A percentile compares a stretch with the other conserved stretches of the same genome.
Conservation (phyloP, 2,113 vertebrate species). For the Poeciliopsis occidentalis region DNA sequence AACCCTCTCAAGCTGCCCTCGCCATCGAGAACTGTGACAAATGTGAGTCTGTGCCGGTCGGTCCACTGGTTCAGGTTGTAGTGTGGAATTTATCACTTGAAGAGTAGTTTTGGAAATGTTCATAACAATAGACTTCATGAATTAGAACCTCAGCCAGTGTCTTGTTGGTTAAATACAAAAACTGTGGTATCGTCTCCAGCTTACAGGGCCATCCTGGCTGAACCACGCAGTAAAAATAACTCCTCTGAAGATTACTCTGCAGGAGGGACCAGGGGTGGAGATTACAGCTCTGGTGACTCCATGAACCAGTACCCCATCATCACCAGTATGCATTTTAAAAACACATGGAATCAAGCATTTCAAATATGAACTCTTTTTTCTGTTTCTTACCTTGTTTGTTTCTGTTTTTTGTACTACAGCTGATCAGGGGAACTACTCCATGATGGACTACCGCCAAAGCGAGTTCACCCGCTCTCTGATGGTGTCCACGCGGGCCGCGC, state of each 20-base stretch:
- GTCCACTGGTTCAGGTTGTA: neutral
- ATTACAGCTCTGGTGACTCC: slow-evolving; percentile 73
- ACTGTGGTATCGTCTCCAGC: slow-evolving; percentile 69
- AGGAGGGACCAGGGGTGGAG: slow-evolving; percentile 61
- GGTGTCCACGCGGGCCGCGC: slow-evolving; percentile 83
- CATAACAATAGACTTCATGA: too few relatives aligned
- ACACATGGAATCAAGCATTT: too few relatives aligned
- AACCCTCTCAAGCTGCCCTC: slow-evolving; percentile 92
- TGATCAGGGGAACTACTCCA: slow-evolving; percentile 74
- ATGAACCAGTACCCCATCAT: slow-evolving; percentile 80
- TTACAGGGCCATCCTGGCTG: slow-evolving; percentile 93
- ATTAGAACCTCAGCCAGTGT: too few relatives aligned
- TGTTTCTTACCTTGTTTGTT: neutral
- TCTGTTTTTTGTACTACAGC: slow-evolving; percentile 11
- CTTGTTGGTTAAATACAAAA: neutral
- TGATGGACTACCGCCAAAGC: slow-evolving; percentile 75
- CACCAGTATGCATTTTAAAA: slow-evolving; percentile 34
- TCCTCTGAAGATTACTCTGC: slow-evolving; percentile 83
- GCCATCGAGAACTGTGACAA: slow-evolving; percentile 96
- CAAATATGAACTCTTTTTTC: neutral
- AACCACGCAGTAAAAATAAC: slow-evolving; percentile 87
- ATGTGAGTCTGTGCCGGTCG: slow-evolving; percentile 80
- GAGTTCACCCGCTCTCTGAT: slow-evolving; percentile 90
- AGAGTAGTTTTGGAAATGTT: neutral
- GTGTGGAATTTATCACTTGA: neutral